These are phyloP conservation scores for Styela clava DNA, from an alignment of 23 tunicate genomes.

Conservation along the genomic window DNA sequence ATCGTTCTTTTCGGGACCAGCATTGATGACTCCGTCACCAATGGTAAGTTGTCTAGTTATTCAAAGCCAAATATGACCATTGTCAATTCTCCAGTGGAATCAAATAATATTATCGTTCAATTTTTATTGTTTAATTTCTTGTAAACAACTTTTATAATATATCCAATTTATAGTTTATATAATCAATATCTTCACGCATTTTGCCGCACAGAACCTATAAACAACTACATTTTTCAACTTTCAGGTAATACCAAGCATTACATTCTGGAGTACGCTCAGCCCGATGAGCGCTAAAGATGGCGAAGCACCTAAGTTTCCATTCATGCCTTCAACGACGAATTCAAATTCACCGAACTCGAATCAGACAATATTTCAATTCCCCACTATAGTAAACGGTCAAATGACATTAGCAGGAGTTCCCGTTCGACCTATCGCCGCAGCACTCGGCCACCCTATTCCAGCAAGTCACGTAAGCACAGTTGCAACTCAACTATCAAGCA, in stretches of 20 bases:
- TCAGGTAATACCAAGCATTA: constrained; percentile 95
- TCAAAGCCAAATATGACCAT: no score
- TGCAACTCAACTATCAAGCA: constrained; percentile 74
- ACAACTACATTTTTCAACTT: constrained; percentile 13
- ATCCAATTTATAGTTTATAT: no score
- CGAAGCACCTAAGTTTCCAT: constrained; percentile 24
- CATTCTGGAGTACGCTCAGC: constrained; percentile 90
- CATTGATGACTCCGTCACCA: constrained; percentile 76
- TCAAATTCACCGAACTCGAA: constrained; percentile 5
- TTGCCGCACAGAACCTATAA: no score
- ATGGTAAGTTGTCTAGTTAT: constrained; percentile 48
- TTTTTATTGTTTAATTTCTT: neutral
- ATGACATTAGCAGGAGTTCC: constrained; percentile 87
- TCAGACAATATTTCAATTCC: constrained; percentile 69
- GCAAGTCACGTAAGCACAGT: constrained; percentile 74
- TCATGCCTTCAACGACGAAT: constrained; percentile 1
- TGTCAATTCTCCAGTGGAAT: neutral
- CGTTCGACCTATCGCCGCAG: constrained; percentile 91
- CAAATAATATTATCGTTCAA: neutral
- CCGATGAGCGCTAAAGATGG: constrained; percentile 51
- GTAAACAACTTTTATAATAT: no score
- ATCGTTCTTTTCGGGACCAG: constrained; percentile 51
- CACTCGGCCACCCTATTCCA: constrained; percentile 92
- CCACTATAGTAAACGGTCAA: constrained; percentile 80
- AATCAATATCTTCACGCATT: no score